These are phyloP conservation scores for Pseudanteris insignis DNA, from an alignment of 2,888 invertebrate species.

Conservation along the genomic window DNA sequence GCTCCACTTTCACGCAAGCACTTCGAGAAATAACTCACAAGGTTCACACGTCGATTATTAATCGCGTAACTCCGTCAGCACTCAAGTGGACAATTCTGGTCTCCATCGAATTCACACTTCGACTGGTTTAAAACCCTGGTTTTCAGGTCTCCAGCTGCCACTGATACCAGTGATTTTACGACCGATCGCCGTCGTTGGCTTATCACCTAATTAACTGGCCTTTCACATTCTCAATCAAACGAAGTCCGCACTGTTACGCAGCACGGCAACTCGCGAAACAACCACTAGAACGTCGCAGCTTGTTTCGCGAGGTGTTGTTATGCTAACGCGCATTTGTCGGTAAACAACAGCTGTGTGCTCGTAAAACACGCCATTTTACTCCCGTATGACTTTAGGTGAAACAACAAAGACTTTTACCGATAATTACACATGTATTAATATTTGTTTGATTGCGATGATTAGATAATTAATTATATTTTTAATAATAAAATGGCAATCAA, in stretches of 20 bases:
- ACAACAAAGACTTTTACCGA: too few species aligned
- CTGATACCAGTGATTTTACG: not conserved
- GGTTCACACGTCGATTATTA: conserved; percentile 20
- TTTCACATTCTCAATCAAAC: conserved; percentile 12
- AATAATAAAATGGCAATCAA: too few species aligned
- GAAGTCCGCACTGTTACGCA: conserved; percentile 14
- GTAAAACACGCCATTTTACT: conserved; percentile 38
- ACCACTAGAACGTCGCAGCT: conserved; percentile 32
- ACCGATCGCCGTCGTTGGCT: conserved; percentile 1
- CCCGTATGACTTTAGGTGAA: too few species aligned
- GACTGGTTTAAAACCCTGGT: not conserved
- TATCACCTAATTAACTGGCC: conserved; percentile 23
- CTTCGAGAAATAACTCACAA: conserved; percentile 6
- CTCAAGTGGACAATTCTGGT: conserved; percentile 9
- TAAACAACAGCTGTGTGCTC: conserved; percentile 63
- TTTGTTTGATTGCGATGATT: too few species aligned
- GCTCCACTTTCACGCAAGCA: conserved; percentile 10
- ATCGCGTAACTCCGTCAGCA: conserved; percentile 23
- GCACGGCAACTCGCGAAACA: conserved; percentile 13
- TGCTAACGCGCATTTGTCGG: conserved; percentile 57
- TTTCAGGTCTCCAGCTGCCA: not conserved
- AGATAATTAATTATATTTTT: too few species aligned
- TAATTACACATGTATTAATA: too few species aligned
- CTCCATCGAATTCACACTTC: conserved; percentile 17
- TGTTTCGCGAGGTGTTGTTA: conserved; percentile 14